phyloP scores from a whole-genome alignment of 2,797 vertebrate genomes.

The Xenentodon cancila region DNA sequence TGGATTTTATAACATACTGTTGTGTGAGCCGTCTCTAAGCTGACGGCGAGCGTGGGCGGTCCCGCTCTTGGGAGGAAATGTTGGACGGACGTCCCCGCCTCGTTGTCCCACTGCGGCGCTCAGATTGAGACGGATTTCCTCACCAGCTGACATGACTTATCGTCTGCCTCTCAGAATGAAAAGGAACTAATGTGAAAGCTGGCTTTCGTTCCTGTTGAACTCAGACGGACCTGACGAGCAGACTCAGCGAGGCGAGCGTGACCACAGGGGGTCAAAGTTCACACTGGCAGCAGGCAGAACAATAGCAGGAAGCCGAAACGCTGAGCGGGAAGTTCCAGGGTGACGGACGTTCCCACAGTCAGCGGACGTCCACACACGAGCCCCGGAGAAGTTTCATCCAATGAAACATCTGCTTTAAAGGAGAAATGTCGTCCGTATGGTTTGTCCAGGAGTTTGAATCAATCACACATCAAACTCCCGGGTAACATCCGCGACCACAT shows the following conservation, averaged over 20 bases:
- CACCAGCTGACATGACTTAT: slow-evolving; percentile 50
- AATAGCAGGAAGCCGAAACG: slow-evolving; percentile 57
- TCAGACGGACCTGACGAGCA: slow-evolving; percentile 12
- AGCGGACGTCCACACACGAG: too few relatives aligned
- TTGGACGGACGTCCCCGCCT: slow-evolving; percentile 84
- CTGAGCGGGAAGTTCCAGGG: too few relatives aligned
- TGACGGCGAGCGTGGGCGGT: too few relatives aligned
- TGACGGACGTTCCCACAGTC: too few relatives aligned
- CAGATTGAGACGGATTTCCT: slow-evolving; percentile 86
- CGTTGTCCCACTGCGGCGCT: slow-evolving; percentile 69
- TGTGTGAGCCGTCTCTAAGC: too few relatives aligned
- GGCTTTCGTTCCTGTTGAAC: slow-evolving; percentile 54
- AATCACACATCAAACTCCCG: too few relatives aligned
- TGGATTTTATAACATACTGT: too few relatives aligned
- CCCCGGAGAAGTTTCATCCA: too few relatives aligned
- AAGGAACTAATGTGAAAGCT: slow-evolving; percentile 15
- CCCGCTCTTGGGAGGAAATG: slow-evolving; percentile 84
- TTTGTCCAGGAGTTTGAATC: too few relatives aligned
- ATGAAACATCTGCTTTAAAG: too few relatives aligned
- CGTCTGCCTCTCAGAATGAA: slow-evolving; percentile 10
- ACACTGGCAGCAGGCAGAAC: slow-evolving; percentile 36
- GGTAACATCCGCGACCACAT: too few relatives aligned
- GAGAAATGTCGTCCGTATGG: too few relatives aligned
- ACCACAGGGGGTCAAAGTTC: slow-evolving; percentile 41
- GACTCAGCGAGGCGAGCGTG: neutral